A percentile compares a stretch with the other conserved stretches of the same genome.
Conservation (phyloP, 2,113 vertebrate genomes). For the Oxyura jamaicensis region DNA sequence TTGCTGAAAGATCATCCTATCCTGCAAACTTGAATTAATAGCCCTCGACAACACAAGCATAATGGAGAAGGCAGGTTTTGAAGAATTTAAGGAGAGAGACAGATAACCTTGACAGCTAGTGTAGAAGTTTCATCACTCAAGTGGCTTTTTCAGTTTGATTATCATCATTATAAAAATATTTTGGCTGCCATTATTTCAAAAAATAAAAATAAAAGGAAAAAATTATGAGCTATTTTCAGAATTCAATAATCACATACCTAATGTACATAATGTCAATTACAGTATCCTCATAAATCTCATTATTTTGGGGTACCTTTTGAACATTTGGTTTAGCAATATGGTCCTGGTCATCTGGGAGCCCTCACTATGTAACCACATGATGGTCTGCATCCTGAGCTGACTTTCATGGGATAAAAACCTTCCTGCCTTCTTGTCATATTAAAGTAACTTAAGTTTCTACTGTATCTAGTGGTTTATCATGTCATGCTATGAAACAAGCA, state of each 20-base stretch:
- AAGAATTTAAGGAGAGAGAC: not conserved
- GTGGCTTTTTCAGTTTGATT: not conserved
- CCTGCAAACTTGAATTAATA: not conserved
- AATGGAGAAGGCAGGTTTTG: not conserved
- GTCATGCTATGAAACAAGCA: not conserved
- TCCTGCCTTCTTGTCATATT: not conserved
- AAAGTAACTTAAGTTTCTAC: not conserved
- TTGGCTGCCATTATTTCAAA: not conserved
- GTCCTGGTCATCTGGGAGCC: not conserved
- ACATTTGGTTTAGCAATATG: not conserved
- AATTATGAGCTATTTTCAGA: not conserved
- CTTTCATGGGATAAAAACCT: not conserved
- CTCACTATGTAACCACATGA: not conserved
- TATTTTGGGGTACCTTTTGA: not conserved
- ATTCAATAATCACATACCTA: not conserved
- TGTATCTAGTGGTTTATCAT: not conserved
- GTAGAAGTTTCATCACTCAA: not conserved
- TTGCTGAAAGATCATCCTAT: accelerated
- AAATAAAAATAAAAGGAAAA: not conserved
- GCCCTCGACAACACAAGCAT: not conserved
- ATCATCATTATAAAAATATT: not conserved
- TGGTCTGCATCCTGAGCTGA: not conserved
- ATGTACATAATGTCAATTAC: not conserved
- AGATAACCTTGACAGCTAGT: not conserved
- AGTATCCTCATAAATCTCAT: not conserved